These are phyloP conservation scores for Nycticorax nycticorax DNA, from an alignment of 2,113 vertebrate species.

Conservation along the genomic window DNA sequence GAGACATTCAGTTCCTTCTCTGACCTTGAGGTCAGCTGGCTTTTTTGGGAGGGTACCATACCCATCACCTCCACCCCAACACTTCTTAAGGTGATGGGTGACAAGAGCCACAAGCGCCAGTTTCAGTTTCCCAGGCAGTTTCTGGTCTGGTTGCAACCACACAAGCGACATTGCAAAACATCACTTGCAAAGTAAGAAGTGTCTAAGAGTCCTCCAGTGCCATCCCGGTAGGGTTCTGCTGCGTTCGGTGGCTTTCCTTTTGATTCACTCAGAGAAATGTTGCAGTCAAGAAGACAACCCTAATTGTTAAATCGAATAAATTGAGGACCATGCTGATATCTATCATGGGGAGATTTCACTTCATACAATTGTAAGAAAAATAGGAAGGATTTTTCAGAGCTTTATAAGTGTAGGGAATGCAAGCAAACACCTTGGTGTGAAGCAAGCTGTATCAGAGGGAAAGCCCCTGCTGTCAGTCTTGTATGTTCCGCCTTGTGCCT, in stretches of 20 bases:
- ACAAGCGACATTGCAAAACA: not conserved
- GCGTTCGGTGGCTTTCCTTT: rapidly evolving
- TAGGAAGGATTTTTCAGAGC: not conserved
- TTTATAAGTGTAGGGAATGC: not conserved
- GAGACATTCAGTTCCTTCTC: not conserved
- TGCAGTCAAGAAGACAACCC: not conserved
- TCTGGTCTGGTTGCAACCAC: not conserved
- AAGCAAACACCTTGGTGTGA: not conserved
- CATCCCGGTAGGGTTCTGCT: not conserved
- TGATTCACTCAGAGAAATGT: not conserved
- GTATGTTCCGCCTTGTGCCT: rapidly evolving
- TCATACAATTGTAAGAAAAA: not conserved
- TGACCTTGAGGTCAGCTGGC: not conserved
- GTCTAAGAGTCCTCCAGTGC: not conserved
- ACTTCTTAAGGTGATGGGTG: not conserved
- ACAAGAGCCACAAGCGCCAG: not conserved
- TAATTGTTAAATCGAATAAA: not conserved
- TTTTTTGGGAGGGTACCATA: not conserved
- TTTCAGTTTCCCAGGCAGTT: not conserved
- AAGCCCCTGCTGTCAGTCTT: not conserved
- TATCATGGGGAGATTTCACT: not conserved
- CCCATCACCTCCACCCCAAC: rapidly evolving
- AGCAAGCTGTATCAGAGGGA: not conserved
- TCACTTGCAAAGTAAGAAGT: not conserved
- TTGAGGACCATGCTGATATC: not conserved